Percentiles rank a stretch among this genome's conserved stretches.
These are phyloP conservation scores for Procambarus virginalis DNA, from an alignment of 1,140 invertebrate species.

Conservation along the genomic window DNA sequence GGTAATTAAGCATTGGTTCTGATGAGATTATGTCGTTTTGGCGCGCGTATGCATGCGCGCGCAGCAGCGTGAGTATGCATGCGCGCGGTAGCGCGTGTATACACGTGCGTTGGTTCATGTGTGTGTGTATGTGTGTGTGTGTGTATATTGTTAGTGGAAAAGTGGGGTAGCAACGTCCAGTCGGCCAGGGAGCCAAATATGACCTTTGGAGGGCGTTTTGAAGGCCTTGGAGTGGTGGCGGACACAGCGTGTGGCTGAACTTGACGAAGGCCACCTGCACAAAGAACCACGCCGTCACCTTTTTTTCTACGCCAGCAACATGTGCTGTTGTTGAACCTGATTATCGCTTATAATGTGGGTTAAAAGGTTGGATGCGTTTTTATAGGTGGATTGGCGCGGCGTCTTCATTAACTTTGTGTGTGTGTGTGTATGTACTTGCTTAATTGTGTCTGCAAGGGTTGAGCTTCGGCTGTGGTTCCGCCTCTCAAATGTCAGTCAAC, in stretches of 20 bases:
- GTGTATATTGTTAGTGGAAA: not conserved
- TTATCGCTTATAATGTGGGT: not conserved
- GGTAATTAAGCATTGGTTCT: too few species aligned
- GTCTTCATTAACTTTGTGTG: too few species aligned
- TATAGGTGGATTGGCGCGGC: too few species aligned
- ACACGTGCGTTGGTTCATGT: too few species aligned
- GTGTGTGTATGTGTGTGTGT: not conserved
- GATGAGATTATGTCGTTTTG: too few species aligned
- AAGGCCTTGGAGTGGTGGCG: not conserved
- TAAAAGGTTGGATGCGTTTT: not conserved
- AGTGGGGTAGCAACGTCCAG: not conserved
- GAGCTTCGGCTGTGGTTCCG: too few species aligned
- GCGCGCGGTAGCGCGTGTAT: too few species aligned
- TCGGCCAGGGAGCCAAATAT: constrained; percentile 6
- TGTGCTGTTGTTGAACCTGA: not conserved
- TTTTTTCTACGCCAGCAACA: not conserved
- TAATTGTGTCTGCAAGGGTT: too few species aligned
- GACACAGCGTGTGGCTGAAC: not conserved
- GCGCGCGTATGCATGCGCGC: too few species aligned
- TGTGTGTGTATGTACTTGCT: too few species aligned
- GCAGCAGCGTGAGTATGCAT: too few species aligned
- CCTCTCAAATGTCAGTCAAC: too few species aligned
- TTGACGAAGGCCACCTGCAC: not conserved
- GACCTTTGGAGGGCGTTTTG: constrained; percentile 7
- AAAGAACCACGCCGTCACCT: not conserved